A percentile compares a stretch with the other conserved stretches of the same genome.
These are phyloP conservation scores for Oscheius sp. DNA, from an alignment of 2,888 invertebrate species.

Conservation along the genomic window DNA sequence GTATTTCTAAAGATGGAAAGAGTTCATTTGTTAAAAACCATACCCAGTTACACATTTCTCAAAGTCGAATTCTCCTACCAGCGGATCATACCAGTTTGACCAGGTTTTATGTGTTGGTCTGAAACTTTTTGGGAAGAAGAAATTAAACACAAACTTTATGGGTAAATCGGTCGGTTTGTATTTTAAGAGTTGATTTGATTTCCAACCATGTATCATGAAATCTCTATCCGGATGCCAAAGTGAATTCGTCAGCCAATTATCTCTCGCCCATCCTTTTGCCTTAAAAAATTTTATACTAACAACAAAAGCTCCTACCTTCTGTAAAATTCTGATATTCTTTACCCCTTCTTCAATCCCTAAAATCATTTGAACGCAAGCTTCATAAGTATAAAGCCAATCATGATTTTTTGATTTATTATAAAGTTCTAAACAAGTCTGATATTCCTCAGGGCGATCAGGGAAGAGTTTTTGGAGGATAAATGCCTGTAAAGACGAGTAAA, in stretches of 20 bases:
- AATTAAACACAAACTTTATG: slow-evolving; percentile 20
- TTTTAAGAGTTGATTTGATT: slow-evolving; percentile 22
- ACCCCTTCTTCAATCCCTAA: slow-evolving; percentile 43
- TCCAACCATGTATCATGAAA: slow-evolving; percentile 63
- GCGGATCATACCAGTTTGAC: slow-evolving; percentile 18
- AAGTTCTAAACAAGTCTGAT: slow-evolving; percentile 32
- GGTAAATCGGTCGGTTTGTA: background rate
- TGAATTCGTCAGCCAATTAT: slow-evolving; percentile 57
- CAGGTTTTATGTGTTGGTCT: background rate
- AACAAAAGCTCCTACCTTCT: slow-evolving; percentile 1
- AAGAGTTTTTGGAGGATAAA: slow-evolving; percentile 36
- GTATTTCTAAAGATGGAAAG: background rate
- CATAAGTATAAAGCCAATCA: slow-evolving; percentile 54
- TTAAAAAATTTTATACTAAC: slow-evolving; percentile 8
- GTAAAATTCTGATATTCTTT: background rate
- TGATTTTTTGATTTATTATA: slow-evolving; percentile 46
- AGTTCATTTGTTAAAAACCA: background rate
- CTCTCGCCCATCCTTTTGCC: slow-evolving; percentile 59
- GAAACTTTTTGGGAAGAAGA: background rate
- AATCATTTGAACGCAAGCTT: slow-evolving; percentile 54
- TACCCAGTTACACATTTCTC: slow-evolving; percentile 11
- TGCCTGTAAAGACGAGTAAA: background rate
- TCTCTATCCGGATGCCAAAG: slow-evolving; percentile 51
- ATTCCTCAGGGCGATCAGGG: slow-evolving; percentile 28
- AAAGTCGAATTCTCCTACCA: slow-evolving; percentile 9